Evolutionary conservation across 2,888 invertebrate genomes (phyloP).

Genomic region (Hyles lineata): DNA sequence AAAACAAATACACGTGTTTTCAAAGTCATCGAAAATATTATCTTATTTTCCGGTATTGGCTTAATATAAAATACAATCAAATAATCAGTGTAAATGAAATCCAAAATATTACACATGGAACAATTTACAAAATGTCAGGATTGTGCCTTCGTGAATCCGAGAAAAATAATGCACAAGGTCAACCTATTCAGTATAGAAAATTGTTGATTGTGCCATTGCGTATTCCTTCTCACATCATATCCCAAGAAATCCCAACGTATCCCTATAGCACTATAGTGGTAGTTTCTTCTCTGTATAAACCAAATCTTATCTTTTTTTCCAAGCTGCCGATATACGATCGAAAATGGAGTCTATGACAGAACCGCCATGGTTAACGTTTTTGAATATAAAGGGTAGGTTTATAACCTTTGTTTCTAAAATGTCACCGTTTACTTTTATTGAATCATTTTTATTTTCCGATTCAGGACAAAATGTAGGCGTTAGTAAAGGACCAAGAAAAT

Average conservation of each 20-base stretch:
- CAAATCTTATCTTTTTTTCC: not conserved
- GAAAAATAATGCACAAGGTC: too few relatives aligned
- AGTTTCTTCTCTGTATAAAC: not conserved
- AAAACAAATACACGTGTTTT: too few relatives aligned
- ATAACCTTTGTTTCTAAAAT: not conserved
- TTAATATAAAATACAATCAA: too few relatives aligned
- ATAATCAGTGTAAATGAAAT: too few relatives aligned
- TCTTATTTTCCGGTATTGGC: not conserved
- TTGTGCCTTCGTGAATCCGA: too few relatives aligned
- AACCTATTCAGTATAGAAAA: too few relatives aligned
- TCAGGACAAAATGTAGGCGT: conserved; percentile 32
- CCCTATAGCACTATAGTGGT: too few relatives aligned
- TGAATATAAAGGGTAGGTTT: conserved; percentile 18
- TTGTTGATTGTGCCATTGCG: too few relatives aligned
- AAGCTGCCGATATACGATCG: conserved; percentile 15
- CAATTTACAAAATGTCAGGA: too few relatives aligned
- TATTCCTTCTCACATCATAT: too few relatives aligned
- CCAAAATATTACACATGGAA: too few relatives aligned
- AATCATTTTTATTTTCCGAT: conserved; percentile 7
- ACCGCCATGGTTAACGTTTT: not conserved
- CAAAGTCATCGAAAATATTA: not conserved
- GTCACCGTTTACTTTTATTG: not conserved
- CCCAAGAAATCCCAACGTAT: too few relatives aligned
- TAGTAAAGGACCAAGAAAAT: conserved; percentile 30
- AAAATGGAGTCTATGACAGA: not conserved